phyloP scores from a whole-genome alignment of 2,797 vertebrate genomes.

The Pristis pectinata region DNA sequence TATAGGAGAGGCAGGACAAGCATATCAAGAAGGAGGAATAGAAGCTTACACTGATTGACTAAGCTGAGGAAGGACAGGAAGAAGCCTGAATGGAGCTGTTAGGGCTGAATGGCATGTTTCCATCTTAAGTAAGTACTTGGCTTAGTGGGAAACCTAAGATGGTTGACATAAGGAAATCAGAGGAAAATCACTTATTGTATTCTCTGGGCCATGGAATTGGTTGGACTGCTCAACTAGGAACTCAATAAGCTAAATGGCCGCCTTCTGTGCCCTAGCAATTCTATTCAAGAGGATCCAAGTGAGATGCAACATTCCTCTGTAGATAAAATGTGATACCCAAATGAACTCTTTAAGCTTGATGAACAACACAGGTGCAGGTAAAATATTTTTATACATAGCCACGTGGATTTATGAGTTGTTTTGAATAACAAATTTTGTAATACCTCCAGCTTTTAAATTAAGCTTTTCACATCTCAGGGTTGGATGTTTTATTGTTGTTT shows the following conservation, averaged over 20 bases:
- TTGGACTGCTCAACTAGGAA: no score
- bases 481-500: conserved; percentile 37
- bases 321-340: neutral
- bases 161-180: neutral
- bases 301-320: neutral
- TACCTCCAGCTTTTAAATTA: neutral
- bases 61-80: no score
- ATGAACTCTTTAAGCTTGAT: neutral
- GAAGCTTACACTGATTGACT: no score
- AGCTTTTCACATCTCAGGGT: neutral
- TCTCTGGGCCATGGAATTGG: neutral
- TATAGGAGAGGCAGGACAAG: no score
- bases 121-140: neutral
- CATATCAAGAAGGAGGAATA: no score
- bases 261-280: no score
- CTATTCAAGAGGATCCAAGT: neutral
- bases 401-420: neutral
- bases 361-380: neutral
- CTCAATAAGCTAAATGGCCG: no score
- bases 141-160: neutral
- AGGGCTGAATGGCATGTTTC: no score
- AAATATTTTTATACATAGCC: neutral
- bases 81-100: no score
- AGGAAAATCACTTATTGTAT: neutral
- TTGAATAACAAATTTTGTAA: neutral